Percentiles rank a stretch among this genome's conserved stretches.
phyloP scores from a whole-genome alignment of 2,113 vertebrate species.

The Seriola quinqueradiata region DNA sequence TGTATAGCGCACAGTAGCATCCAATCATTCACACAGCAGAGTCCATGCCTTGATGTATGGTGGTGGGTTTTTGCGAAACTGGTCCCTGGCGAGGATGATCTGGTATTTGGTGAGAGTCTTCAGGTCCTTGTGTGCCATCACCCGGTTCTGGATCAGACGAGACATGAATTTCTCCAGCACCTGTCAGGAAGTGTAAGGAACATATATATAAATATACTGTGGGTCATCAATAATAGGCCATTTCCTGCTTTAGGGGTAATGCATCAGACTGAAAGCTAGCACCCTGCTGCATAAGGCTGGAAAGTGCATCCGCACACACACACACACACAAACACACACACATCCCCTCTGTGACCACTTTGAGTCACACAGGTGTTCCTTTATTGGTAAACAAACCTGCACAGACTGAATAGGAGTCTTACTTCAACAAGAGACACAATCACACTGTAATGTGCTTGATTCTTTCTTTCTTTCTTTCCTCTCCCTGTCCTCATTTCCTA shows the following conservation, averaged over 20 bases:
- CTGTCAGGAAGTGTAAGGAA: slow-evolving; percentile 72
- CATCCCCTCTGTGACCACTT: neutral
- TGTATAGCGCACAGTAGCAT: neutral
- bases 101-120: slow-evolving; percentile 93
- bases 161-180: slow-evolving; percentile 90
- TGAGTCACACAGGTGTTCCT: neutral
- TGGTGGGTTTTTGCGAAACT: slow-evolving; percentile 93
- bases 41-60: slow-evolving; percentile 83
- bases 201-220: neutral
- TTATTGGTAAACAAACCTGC: slow-evolving; percentile 10
- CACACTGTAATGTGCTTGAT: slow-evolving; percentile 1
- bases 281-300: neutral
- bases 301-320: neutral
- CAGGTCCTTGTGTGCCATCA: slow-evolving; percentile 88
- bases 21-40: neutral
- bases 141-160: slow-evolving; percentile 87
- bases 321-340: neutral
- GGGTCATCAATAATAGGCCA: slow-evolving; percentile 17
- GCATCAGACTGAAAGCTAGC: neutral
- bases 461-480: slow-evolving; percentile 21
- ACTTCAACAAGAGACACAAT: slow-evolving; percentile 32
- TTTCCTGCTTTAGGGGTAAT: slow-evolving; percentile 38
- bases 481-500: slow-evolving; percentile 45
- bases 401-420: slow-evolving; percentile 25
- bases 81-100: slow-evolving; percentile 94